Base-by-base conservation (phyloP, 2,797 vertebrate genomes). In the Sparus aurata region DNA sequence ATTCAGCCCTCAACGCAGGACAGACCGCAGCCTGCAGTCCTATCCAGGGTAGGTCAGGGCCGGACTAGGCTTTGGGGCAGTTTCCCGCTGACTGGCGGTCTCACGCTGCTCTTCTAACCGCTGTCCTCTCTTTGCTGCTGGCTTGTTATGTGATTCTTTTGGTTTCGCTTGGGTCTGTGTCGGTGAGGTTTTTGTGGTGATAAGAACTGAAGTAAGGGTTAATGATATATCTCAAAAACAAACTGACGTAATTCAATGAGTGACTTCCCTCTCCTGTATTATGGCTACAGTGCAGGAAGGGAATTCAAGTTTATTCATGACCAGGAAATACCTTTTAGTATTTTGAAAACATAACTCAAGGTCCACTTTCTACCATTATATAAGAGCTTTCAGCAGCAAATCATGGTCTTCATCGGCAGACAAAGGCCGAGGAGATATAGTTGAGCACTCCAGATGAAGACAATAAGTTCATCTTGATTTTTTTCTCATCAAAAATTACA, bases 1-100 rank as follows among this genome's bases (percentile, higher is more conserved):
- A 89, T 43, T 87, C 92, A 25, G 89, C 94, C 64, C 89, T 95
- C 84, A 94, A 92, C 81, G 12, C 86, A 80, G 91, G 93, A 92
- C 82, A 93, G 85, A 95, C 90, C 7, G 93, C 94, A n/a, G 54
- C 79, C 66, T 94, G 92, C 86, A 67, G 30, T 34, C 87, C 87
- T 41, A 77, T 89, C 66, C 77, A 81, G 86, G 93, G 94, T 94
- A 94, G 87, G 92, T 93, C 80, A 60, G 78, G 75, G 73, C 59
- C 0, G 59, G 74, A 77, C 23, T 23, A 23, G 75, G 69, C 46
- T 72, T 15, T 30, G 59, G 57, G 47, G 20, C 63, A n/a, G 65
- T 23, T 46, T 73, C 55, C 41, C 9, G 25, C 68, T 59, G 47
- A 73, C 58, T 23, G 22, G 49, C 79, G 65, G 66, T 75, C 67